Evolutionary conservation across 2,797 vertebrate genomes (phyloP).

Genomic region (Microtus agrestis): DNA sequence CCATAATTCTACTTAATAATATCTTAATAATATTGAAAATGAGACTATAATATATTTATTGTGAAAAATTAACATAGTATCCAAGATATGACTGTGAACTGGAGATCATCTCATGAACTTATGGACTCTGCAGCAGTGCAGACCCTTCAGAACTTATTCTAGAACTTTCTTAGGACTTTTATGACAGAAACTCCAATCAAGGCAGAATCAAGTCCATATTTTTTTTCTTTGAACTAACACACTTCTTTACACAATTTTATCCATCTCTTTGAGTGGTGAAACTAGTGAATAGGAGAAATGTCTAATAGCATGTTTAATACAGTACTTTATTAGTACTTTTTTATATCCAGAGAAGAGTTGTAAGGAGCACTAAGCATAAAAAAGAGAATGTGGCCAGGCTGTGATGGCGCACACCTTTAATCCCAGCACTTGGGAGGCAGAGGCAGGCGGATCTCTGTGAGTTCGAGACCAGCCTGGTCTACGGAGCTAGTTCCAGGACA

Average conservation of each 20-base stretch:
- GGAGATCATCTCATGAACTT: conserved; percentile 30
- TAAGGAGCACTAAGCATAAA: conserved; percentile 39
- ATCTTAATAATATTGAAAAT: conserved; percentile 42
- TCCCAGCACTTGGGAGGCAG: too few relatives aligned
- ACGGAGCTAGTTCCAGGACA: too few relatives aligned
- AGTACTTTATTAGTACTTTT: conserved; percentile 4
- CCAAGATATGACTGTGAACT: not conserved
- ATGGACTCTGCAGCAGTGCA: not conserved
- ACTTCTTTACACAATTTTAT: conserved; percentile 23
- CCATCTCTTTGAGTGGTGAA: conserved; percentile 46
- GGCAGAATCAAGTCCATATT: conserved; percentile 37
- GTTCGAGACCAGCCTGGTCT: too few relatives aligned
- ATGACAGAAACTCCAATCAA: not conserved
- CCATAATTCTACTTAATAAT: not conserved
- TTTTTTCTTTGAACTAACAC: conserved; percentile 22
- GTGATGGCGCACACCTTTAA: too few relatives aligned
- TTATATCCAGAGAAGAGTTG: conserved; percentile 50
- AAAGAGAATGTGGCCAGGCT: conserved; percentile 47
- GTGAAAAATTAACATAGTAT: not conserved
- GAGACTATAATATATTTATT: not conserved
- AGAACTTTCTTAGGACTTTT: conserved; percentile 36
- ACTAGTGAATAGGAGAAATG: conserved; percentile 40
- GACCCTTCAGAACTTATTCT: conserved; percentile 41
- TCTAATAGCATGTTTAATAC: conserved; percentile 40
- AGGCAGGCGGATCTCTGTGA: too few relatives aligned